Evolutionary conservation across 30 jellyfish, hydroid and myxozoan genomes (phyloP).

Genomic region (Turritopsis dohrnii): DNA sequence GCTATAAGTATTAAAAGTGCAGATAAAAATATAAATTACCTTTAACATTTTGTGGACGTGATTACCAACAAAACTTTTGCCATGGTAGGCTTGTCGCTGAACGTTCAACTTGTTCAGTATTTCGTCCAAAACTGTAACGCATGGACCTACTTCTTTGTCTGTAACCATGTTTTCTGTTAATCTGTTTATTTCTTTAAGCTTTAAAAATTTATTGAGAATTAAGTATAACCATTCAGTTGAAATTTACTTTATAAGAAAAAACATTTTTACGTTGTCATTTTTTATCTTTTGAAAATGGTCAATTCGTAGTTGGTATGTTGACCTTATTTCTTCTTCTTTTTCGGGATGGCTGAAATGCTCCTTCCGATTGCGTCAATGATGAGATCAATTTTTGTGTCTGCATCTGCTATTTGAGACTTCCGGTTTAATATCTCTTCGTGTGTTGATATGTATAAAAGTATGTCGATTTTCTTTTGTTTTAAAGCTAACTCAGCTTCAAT

Average conservation of each 20-base stretch:
- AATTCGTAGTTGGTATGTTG: conserved; percentile 6
- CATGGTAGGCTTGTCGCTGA: conserved; percentile 9
- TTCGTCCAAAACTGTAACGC: conserved; percentile 9
- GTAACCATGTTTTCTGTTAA: too few species aligned
- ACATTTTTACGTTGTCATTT: background rate
- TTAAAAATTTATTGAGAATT: too few species aligned
- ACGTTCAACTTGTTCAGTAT: background rate
- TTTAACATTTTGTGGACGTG: conserved; percentile 30
- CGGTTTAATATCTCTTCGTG: background rate
- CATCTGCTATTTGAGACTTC: conserved; percentile 10
- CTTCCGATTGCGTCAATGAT: background rate
- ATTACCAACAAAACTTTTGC: conserved; percentile 23
- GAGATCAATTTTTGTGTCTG: conserved; percentile 5
- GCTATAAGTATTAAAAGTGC: too few species aligned
- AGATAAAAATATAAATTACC: conserved; percentile 10
- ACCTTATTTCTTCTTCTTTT: background rate
- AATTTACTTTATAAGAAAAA: background rate
- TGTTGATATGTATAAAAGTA: background rate
- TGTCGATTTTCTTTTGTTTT: conserved; percentile 3
- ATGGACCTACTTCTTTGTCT: conserved; percentile 2
- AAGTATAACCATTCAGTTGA: too few species aligned
- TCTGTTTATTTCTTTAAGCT: too few species aligned
- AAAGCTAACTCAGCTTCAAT: conserved; percentile 31
- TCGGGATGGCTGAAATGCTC: too few species aligned
- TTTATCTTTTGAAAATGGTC: background rate